phyloP scores from a whole-genome alignment of 2,797 vertebrate genomes.

The Lagodon rhomboides region DNA sequence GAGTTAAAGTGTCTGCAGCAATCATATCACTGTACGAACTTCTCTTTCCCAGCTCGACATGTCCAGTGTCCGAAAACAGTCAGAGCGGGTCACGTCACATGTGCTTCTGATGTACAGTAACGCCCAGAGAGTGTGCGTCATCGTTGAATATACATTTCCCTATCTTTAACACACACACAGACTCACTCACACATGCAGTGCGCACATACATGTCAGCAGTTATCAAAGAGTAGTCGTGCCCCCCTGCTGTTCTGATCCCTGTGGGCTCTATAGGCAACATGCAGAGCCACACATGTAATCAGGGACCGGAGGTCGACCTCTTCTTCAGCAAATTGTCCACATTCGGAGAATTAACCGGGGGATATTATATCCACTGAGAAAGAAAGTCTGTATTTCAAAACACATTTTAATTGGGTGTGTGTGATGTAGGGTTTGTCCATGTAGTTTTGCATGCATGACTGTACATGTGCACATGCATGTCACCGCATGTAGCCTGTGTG shows the following conservation, averaged over 20 bases:
- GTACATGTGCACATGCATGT: conserved; percentile 11
- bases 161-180: conserved; percentile 9
- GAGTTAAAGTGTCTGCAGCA: conserved; percentile 16
- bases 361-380: background rate
- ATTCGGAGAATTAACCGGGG: background rate
- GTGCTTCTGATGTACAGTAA: background rate
- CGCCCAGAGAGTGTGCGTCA: conserved; percentile 20
- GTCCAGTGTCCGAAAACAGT: background rate
- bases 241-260: conserved; percentile 28
- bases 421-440: background rate
- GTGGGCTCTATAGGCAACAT: conserved; percentile 17
- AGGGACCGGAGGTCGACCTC: conserved; percentile 17
- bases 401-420: background rate
- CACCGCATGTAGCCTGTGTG: conserved; percentile 13
- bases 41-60: background rate
- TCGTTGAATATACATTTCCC: background rate
- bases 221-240: conserved; percentile 23
- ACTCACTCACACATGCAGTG: background rate
- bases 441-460: conserved; percentile 27
- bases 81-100: conserved; percentile 22
- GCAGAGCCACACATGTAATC: conserved; percentile 38
- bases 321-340: conserved; percentile 8
- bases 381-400: background rate
- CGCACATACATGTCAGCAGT: conserved; percentile 6
- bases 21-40: conserved; percentile 13